These are phyloP conservation scores for Phrynocephalus versicolor DNA, from an alignment of 2,113 vertebrate species.

Conservation along the genomic window DNA sequence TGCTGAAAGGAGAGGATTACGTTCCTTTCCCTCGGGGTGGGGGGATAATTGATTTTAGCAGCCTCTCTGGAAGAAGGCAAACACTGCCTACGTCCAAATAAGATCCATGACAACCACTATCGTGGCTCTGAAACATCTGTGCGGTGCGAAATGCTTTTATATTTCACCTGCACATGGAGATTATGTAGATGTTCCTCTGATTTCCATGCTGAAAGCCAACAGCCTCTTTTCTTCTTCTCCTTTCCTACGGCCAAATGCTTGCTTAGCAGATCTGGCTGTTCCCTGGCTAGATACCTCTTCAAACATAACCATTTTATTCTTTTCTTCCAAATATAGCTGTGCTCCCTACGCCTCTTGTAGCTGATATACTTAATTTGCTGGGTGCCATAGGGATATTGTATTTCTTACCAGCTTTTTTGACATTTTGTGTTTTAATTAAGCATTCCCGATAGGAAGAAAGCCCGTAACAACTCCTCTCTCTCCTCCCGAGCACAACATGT, in stretches of 20 bases:
- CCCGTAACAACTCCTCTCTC: slow-evolving; percentile 10
- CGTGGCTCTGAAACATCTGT: not conserved
- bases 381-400: slow-evolving; percentile 1
- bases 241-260: not conserved
- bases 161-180: not conserved
- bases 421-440: slow-evolving; percentile 58
- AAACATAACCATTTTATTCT: slow-evolving; percentile 1
- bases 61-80: not conserved
- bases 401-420: slow-evolving; percentile 41
- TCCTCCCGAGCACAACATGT: not conserved
- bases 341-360: not conserved
- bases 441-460: slow-evolving; percentile 30
- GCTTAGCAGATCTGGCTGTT: not conserved
- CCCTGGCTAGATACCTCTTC: not conserved
- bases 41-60: not conserved
- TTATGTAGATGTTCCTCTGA: slow-evolving; percentile 4
- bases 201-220: not conserved
- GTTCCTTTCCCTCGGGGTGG: not conserved
- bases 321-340: slow-evolving; percentile 13
- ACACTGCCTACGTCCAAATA: not conserved
- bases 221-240: not conserved
- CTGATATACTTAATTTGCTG: slow-evolving; percentile 36
- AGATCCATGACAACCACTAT: not conserved
- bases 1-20: not conserved
- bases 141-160: not conserved